Base-by-base conservation (phyloP, 2,113 vertebrate species). In the Lonchura striata region DNA sequence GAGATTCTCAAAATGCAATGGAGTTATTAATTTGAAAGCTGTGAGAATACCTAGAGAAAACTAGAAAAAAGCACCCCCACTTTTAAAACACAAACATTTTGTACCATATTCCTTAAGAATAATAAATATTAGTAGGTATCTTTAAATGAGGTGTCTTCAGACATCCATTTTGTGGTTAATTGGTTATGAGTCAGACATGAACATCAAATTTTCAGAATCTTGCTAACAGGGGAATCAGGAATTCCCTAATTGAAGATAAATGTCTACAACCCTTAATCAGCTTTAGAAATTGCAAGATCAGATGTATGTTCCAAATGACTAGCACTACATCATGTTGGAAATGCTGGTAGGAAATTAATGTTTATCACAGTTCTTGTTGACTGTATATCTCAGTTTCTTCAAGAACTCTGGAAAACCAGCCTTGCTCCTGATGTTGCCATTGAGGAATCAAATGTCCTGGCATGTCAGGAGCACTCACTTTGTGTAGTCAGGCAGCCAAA, bases 41-140 rank as follows among this genome's bases (percentile, higher is more conserved):
- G 5, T 25, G 15, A 74, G 46, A 33, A 16, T 47, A 80, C 23
- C 9, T 77, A 46, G 15, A 21, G 5, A 44, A n/a, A 82, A 17
- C 42, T 3, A 79, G 22, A 53, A 53, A 39, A 33, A 47, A 28
- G 5, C 6, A 7, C 0, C 2, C 5, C 6, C 6, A 5, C 10
- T 47, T 86, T 59, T 56, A 7, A 79, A 89, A 75, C 63, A 6
- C 6, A 30, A 22, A 20, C 4, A 76, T 31, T 15, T 54, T 90
- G 37, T 65, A 44, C 25, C 7, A 54, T 75, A 30, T 33, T 19
- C 4, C 4, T 46, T 83, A 81, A 66, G 18, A 19, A 61, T 41
- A 49, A 60, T 13, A 65, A 68, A 46, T 92, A 49, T 28, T 70
- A 74, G 35, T 35, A 46, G 24, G 30, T 19, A 35, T 70, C 11